Evolutionary conservation across 2,888 invertebrate genomes (phyloP), one percentile per base, ranked within the genome.

Genomic region (Habroteleia sp.): DNA sequence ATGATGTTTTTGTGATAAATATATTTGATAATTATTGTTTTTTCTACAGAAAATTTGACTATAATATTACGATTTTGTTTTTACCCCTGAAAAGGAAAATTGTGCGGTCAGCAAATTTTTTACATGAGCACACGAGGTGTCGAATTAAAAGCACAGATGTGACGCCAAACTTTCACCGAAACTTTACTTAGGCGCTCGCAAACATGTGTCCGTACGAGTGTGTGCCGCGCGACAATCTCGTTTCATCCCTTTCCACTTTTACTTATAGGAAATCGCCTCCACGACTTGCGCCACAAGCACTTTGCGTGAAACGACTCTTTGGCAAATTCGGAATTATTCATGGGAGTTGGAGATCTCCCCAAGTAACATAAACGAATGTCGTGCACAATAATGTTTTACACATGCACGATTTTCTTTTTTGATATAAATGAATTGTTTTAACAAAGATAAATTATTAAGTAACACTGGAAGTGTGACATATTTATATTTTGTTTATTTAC

Each of bases 121-220:
- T 39, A 5, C 60, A 31, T 29, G 62, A 25, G 41, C 39, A 62
- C 41, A 56, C 54, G 13, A 44, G 46, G 48, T 54, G 76, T 63
- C 60, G 75, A 69, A 77, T 80, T 79, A 79, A 80, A 79, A 75
- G 77, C 74, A 69, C 66, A 77, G 62, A 60, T 76, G 74, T 65
- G 50, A 62, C 76, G 44, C 20, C 52, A 56, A 79, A 80, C 78
- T 81, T 80, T 80, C 79, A 79, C 78, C 75, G 63, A 73, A 74
- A 76, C 46, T 77, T 77, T 58, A 39, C 54, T 44, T 35, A 58
- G 37, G 46, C 62, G 52, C 31, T 20, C 23, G 31, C 17, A 17
- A 13, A 56, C 62, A 54, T 62, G 56, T 68, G 52, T 46, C 48
- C 8, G 27, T 16, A 31, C 29, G 35, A 3, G 20, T 46, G 54